phyloP scores from a whole-genome alignment of 2,113 vertebrate genomes.

The Bubo blakistoni region DNA sequence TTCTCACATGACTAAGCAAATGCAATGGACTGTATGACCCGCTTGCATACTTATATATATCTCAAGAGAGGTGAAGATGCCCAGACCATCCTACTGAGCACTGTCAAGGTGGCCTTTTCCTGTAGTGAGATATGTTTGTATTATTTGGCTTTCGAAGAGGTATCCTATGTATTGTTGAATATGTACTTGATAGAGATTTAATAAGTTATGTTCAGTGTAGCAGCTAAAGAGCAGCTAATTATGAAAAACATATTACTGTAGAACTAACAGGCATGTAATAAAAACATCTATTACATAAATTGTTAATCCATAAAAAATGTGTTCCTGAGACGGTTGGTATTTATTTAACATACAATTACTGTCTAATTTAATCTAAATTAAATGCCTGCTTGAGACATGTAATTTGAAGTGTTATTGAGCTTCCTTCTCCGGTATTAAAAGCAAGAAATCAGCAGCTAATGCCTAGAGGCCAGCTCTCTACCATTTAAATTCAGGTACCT shows the following conservation, averaged over 20 bases:
- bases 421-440: conserved; percentile 52
- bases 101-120: background rate
- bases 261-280: conserved; percentile 61
- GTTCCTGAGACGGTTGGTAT: conserved; percentile 61
- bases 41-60: background rate
- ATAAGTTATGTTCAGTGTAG: conserved; percentile 46
- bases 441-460: conserved; percentile 59
- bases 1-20: background rate
- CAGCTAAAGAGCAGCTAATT: conserved; percentile 68
- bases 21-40: background rate
- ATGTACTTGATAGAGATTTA: conserved; percentile 9
- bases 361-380: conserved; percentile 77
- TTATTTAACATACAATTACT: conserved; percentile 77
- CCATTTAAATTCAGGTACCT: conserved; percentile 70
- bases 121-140: background rate
- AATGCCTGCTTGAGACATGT: conserved; percentile 61
- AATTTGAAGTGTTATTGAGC: conserved; percentile 65
- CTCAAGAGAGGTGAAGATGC: background rate
- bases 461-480: conserved; percentile 57
- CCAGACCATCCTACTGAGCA: background rate
- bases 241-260: conserved; percentile 57
- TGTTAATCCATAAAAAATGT: conserved; percentile 68
- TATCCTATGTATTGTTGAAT: background rate
- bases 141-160: background rate
- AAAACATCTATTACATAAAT: conserved; percentile 68